Evolutionary conservation across 2,113 vertebrate genomes (phyloP), one percentile per base, ranked within the genome.

Genomic region (Salvelinus namaycush): DNA sequence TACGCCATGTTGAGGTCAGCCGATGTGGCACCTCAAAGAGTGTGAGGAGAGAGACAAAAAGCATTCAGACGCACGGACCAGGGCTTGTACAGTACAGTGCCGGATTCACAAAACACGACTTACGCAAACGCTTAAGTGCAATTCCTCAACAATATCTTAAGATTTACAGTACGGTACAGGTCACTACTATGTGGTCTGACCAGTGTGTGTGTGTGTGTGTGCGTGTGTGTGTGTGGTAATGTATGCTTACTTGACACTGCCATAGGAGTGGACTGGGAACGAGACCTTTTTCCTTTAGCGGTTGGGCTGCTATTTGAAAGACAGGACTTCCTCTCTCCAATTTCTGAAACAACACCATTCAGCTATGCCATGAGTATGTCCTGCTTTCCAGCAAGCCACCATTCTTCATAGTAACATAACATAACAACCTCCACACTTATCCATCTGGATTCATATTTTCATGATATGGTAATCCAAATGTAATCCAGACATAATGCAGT

Each of bases 1-100:
- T 91, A 94, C 0, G 83, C 90, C 87, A 86, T 90, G 79, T 89
- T 92, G 79, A 94, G 89, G 76, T 96, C 93, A 0, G 88, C 79
- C 18, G 87, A 79, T 57, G 81, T 80, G 39, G 86, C 87, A 31
- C 72, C 90, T 92, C 31, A 34, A 85, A 20, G 81, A 27, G 26
- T 60, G 20, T 60, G 20, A 20, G 67, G 14, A 67, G 69, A 64
- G 74, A 60, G 44, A 74, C 72, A 64, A 72, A 31, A 13, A 71
- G 39, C 24, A 24, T 31, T 26, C 14, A 24, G 24, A 27, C 18
- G 18, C 13, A 75, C 62, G 8, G 27, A 20, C 12, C 26, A 34
- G 24, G 29, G 13, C 9, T 12, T 59, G 59, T 16, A 24, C 31
- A 74, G 12, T 48, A 34, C 26, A 11, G 11, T 20, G 57, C 27